Conservation (phyloP, 2,888 invertebrate species). For the Dynastes hyllus region DNA sequence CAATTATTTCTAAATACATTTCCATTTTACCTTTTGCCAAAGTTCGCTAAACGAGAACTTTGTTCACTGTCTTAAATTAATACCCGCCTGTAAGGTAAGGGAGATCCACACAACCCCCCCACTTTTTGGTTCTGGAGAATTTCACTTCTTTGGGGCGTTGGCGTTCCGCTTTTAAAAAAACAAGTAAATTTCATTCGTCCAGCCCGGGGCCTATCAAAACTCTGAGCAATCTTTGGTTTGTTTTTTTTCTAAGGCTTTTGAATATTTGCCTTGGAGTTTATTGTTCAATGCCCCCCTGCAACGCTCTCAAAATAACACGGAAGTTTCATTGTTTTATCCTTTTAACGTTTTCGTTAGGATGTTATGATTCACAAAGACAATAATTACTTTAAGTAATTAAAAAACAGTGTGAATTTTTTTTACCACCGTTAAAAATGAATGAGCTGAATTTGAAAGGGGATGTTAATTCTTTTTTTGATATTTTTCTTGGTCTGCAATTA, state of each 20-base stretch:
- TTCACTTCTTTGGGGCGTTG: too few species aligned
- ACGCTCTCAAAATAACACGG: constrained; percentile 2
- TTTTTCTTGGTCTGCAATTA: too few species aligned
- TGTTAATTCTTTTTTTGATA: too few species aligned
- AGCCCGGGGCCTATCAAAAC: constrained; percentile 29
- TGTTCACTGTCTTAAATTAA: background rate
- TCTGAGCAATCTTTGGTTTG: constrained; percentile 38
- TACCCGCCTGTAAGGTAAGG: background rate
- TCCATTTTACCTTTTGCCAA: background rate
- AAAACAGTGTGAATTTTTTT: too few species aligned
- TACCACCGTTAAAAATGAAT: too few species aligned
- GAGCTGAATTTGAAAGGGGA: too few species aligned
- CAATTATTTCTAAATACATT: background rate
- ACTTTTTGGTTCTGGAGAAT: background rate
- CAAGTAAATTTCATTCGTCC: constrained; percentile 8
- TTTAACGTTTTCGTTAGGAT: background rate
- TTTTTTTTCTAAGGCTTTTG: constrained; percentile 33
- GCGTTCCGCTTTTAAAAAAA: constrained; percentile 11
- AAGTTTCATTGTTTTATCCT: constrained; percentile 20
- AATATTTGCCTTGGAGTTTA: constrained; percentile 27
- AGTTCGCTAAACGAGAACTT: background rate
- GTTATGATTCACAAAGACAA: constrained; percentile 7
- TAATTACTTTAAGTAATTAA: background rate
- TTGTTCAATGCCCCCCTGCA: background rate
- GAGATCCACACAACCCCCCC: background rate